A percentile compares a stretch with the other conserved stretches of the same genome.
phyloP scores from a whole-genome alignment of 2,797 vertebrate genomes.

The Thunnus albacares region DNA sequence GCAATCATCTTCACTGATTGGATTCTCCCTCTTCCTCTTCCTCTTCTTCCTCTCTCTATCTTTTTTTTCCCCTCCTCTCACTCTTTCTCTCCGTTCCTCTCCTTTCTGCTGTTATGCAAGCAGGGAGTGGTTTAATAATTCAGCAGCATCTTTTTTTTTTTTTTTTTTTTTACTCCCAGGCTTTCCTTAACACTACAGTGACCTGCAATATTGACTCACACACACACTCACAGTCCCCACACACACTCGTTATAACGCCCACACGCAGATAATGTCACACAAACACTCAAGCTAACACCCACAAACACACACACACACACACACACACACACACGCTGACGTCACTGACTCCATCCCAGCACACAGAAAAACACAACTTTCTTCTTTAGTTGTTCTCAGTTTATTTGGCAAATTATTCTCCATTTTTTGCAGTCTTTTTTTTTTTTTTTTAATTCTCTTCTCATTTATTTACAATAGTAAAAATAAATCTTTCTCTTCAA shows the following conservation, averaged over 20 bases:
- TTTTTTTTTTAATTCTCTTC: constrained; percentile 53
- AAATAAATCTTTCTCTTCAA: constrained; percentile 94
- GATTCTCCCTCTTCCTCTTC: not conserved
- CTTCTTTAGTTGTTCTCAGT: constrained; percentile 61
- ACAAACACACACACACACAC: constrained; percentile 10
- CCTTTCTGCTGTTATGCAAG: constrained; percentile 68
- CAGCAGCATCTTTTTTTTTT: constrained; percentile 47
- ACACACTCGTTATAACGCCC: constrained; percentile 14
- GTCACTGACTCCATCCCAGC: constrained; percentile 14
- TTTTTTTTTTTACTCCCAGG: constrained; percentile 37
- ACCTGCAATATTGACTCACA: constrained; percentile 57
- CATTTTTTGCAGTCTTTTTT: constrained; percentile 46
- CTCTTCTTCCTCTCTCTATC: not conserved
- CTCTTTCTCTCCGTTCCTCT: not conserved
- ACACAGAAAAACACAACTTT: constrained; percentile 37
- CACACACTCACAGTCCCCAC: constrained; percentile 27
- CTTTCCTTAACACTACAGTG: constrained; percentile 61
- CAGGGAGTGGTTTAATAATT: constrained; percentile 79
- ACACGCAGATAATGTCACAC: constrained; percentile 25
- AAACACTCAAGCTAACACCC: constrained; percentile 16
- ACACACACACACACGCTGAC: constrained; percentile 12
- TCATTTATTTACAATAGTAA: constrained; percentile 92
- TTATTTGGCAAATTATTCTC: constrained; percentile 86
- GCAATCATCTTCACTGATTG: not conserved
- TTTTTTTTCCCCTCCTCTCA: not conserved